These are phyloP conservation scores for Petrophora chlorosata DNA, from an alignment of 2,888 invertebrate genomes.

Conservation along the genomic window DNA sequence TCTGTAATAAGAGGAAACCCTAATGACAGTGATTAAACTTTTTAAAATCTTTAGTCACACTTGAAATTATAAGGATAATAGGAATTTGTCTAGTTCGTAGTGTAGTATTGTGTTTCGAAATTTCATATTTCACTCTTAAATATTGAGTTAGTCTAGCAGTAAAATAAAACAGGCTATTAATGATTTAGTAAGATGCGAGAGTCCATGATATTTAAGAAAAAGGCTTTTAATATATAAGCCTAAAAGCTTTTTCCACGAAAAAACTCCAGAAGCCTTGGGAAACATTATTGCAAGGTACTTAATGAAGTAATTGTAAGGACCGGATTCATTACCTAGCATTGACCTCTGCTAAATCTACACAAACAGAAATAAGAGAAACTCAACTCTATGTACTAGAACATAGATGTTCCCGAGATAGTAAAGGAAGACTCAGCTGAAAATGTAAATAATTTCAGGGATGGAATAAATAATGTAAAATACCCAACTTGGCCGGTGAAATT, in stretches of 20 bases:
- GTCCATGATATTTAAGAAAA: not conserved
- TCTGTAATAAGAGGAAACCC: too few relatives aligned
- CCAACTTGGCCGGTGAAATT: slow-evolving; percentile 46
- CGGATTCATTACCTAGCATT: slow-evolving; percentile 33
- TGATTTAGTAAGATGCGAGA: too few relatives aligned
- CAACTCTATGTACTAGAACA: not conserved
- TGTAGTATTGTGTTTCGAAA: too few relatives aligned
- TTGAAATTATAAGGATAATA: too few relatives aligned
- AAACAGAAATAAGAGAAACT: slow-evolving; percentile 5
- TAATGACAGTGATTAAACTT: too few relatives aligned
- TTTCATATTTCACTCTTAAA: too few relatives aligned
- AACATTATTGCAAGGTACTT: slow-evolving; percentile 25
- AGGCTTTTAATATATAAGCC: not conserved
- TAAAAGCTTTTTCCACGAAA: slow-evolving; percentile 15
- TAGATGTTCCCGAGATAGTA: slow-evolving; percentile 27
- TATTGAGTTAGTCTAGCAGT: too few relatives aligned
- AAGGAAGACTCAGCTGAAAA: slow-evolving; percentile 28
- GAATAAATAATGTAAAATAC: slow-evolving; percentile 61
- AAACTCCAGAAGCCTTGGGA: slow-evolving; percentile 10
- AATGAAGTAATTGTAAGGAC: slow-evolving; percentile 32
- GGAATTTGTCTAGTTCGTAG: too few relatives aligned
- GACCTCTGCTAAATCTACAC: slow-evolving; percentile 28
- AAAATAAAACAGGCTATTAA: too few relatives aligned
- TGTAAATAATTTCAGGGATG: slow-evolving; percentile 52
- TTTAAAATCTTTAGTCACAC: too few relatives aligned